phyloP scores from a whole-genome alignment of 2,113 vertebrate genomes.

The Sander lucioperca region DNA sequence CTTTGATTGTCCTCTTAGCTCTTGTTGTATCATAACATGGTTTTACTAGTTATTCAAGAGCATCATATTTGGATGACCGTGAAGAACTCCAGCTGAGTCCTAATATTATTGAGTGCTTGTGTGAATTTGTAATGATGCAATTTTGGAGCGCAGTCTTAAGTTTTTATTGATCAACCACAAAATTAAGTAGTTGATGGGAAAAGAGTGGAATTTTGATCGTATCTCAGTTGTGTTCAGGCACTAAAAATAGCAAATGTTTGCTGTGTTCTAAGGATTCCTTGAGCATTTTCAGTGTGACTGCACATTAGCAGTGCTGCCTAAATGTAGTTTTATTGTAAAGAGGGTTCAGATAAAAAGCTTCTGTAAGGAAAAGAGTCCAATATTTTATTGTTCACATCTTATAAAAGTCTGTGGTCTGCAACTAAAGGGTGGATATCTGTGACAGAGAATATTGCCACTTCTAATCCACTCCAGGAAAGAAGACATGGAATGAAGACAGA shows the following conservation, averaged over 20 bases:
- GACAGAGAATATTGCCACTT: conserved; percentile 81
- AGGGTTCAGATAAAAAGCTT: conserved; percentile 25
- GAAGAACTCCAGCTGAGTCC: conserved; percentile 43
- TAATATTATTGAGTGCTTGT: conserved; percentile 39
- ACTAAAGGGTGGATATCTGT: conserved; percentile 72
- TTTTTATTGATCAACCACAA: conserved; percentile 49
- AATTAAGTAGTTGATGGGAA: conserved; percentile 43
- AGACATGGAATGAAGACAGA: conserved; percentile 81
- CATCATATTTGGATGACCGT: conserved; percentile 23
- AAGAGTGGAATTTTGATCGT: conserved; percentile 44
- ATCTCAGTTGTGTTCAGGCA: conserved; percentile 29
- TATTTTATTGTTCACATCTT: conserved; percentile 53
- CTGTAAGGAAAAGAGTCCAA: conserved; percentile 28
- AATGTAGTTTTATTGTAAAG: conserved; percentile 14
- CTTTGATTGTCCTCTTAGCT: conserved; percentile 38
- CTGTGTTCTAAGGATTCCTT: conserved; percentile 28
- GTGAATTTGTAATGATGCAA: conserved; percentile 41
- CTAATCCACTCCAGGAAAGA: conserved; percentile 83
- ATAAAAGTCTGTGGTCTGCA: conserved; percentile 66
- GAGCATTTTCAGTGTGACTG: conserved; percentile 16
- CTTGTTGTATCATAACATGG: neutral
- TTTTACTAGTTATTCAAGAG: conserved; percentile 47
- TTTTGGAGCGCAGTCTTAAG: conserved; percentile 33
- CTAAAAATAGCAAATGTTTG: conserved; percentile 33
- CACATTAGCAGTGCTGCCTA: conserved; percentile 19